These are phyloP conservation scores for Sitophilus oryzae DNA, from an alignment of 1,140 invertebrate genomes.

Conservation along the genomic window DNA sequence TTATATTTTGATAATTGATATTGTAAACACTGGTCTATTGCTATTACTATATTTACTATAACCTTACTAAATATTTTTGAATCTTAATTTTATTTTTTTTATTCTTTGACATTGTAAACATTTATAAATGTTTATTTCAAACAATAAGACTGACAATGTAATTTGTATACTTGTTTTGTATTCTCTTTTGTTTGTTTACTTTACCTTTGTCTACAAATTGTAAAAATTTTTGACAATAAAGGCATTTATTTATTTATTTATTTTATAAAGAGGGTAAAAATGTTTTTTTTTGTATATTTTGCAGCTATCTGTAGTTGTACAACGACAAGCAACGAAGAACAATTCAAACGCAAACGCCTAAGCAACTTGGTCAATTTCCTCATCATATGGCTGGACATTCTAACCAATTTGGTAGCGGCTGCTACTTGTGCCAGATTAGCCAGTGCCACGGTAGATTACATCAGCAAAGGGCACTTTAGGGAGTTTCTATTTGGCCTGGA, in stretches of 20 bases:
- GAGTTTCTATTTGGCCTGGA: constrained; percentile 52
- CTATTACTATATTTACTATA: too few relatives aligned
- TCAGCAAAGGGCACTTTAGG: constrained; percentile 54
- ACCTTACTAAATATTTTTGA: too few relatives aligned
- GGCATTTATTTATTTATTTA: not conserved
- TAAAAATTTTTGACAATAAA: too few relatives aligned
- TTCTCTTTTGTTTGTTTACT: too few relatives aligned
- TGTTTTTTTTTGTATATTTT: not conserved
- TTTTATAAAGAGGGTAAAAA: not conserved
- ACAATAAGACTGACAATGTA: too few relatives aligned
- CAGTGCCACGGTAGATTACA: constrained; percentile 59
- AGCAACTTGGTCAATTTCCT: constrained; percentile 46
- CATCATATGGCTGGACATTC: constrained; percentile 55
- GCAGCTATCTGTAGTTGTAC: constrained; percentile 7
- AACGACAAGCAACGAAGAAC: constrained; percentile 10
- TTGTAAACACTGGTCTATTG: too few relatives aligned
- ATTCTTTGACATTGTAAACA: too few relatives aligned
- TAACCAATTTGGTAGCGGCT: constrained; percentile 56
- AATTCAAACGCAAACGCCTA: constrained; percentile 24
- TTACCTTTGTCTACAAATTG: too few relatives aligned
- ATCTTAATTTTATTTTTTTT: too few relatives aligned
- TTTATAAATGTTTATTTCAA: too few relatives aligned
- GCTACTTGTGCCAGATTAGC: constrained; percentile 57
- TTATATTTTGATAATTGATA: too few relatives aligned
- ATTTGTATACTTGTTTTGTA: too few relatives aligned